Evolutionary conservation across 2,113 vertebrate species (phyloP), one percentile per base, ranked within the genome.

Genomic region (Pyxicephalus adspersus): DNA sequence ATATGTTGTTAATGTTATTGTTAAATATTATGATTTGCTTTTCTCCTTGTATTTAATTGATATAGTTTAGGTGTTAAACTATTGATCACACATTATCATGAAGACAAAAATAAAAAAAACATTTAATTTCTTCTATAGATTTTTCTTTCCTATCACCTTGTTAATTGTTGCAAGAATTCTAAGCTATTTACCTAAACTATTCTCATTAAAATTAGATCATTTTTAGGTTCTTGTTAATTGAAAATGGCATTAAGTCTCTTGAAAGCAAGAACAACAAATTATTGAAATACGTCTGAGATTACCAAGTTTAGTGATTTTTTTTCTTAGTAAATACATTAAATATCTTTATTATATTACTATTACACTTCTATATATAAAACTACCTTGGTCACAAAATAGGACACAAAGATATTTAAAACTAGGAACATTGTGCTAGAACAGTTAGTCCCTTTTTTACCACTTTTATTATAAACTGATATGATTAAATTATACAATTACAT

Each of bases 71-170:
- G 65, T 25, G 15, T 23, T 18, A 57, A 57, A 31, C 17, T 57
- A 57, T n/a, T 29, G 5, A 5, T 50, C 26, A 5, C 28, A 72
- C 8, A 54, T 54, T n/a, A 28, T 54, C 18, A 55, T 71, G 26
- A 25, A 23, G 29, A 31, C 0, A 19, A 6, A 72, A 19, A 20
- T 29, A 55, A 31, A 1, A 20, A n/a, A 11, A 19, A 28, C n/a
- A 28, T 57, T 31, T 31, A 72, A 72, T 72, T 72, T 57, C 50
- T 57, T 5, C 28, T 72, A 57, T 72, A 13, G 26, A 57, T 31
- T 72, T 57, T n/a, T 31, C 51, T 55, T 31, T 11, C 28, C n/a
- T 8, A 72, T 45, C 38, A 45, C 38, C 38, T 6, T 31, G 52
- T 57, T 5, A 19, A 51, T 70, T 72, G 26, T 72, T 22, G 17